These are phyloP conservation scores for Drosophila burlai DNA, from an alignment of 1,140 invertebrate species.

Conservation along the genomic window DNA sequence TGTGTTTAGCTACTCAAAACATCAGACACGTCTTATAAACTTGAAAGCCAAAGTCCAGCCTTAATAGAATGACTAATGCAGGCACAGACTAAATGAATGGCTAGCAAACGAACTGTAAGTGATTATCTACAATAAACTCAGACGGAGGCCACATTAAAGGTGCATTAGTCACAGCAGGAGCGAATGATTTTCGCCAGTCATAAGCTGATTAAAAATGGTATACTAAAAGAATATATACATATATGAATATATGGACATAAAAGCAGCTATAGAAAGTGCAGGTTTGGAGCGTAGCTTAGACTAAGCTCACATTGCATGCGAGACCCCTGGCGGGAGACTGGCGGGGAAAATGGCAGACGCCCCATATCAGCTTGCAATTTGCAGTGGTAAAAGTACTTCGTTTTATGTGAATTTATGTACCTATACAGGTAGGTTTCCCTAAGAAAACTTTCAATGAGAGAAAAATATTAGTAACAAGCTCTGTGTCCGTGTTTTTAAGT, in stretches of 20 bases:
- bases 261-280: slow-evolving; percentile 31
- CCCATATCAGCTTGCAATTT: slow-evolving; percentile 64
- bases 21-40: neutral
- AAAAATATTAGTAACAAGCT: no score
- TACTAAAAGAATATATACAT: slow-evolving; percentile 18
- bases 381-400: slow-evolving; percentile 43
- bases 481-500: no score
- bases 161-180: slow-evolving; percentile 33
- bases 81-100: slow-evolving; percentile 13
- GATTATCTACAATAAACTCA: slow-evolving; percentile 14
- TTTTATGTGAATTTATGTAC: slow-evolving; percentile 20
- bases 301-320: slow-evolving; percentile 58
- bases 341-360: slow-evolving; percentile 18
- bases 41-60: neutral
- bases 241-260: slow-evolving; percentile 8
- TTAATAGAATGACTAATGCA: neutral
- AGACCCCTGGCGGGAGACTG: slow-evolving; percentile 18
- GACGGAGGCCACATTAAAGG: slow-evolving; percentile 3
- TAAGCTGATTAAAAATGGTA: slow-evolving; percentile 22
- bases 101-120: slow-evolving; percentile 5
- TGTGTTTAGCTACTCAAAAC: neutral
- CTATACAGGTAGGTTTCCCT: slow-evolving; percentile 13
- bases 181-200: slow-evolving; percentile 27
- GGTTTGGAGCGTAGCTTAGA: slow-evolving; percentile 26
- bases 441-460: neutral